Evolutionary conservation across 1,140 invertebrate genomes (phyloP).

Genomic region (Bombus confusus): DNA sequence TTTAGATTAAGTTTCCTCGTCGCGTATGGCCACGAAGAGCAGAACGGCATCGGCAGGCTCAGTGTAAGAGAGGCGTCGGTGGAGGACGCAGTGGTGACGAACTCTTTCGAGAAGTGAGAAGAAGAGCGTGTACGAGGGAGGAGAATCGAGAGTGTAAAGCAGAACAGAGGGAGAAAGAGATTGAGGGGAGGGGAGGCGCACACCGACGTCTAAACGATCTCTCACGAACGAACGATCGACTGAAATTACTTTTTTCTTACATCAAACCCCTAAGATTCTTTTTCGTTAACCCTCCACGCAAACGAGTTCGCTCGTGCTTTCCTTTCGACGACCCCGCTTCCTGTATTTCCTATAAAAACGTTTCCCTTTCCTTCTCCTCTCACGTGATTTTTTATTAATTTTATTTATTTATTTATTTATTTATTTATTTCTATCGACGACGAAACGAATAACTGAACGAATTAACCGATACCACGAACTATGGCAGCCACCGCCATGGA

Average conservation of each 20-base stretch:
- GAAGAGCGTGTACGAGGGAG: conserved; percentile 53
- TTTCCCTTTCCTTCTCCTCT: not conserved
- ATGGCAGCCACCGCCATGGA: conserved; percentile 84
- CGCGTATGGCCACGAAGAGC: conserved; percentile 67
- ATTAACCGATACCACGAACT: conserved; percentile 64
- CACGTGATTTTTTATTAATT: conserved; percentile 4
- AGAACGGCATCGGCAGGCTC: conserved; percentile 64
- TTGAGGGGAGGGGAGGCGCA: conserved; percentile 45
- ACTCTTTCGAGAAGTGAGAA: conserved; percentile 59
- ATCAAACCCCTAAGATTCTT: conserved; percentile 3
- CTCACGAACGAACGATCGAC: conserved; percentile 74
- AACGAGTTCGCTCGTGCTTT: conserved; percentile 8
- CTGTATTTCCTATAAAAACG: not conserved
- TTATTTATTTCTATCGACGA: conserved; percentile 49
- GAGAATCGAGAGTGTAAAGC: conserved; percentile 31
- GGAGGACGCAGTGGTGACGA: conserved; percentile 75
- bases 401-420: not conserved
- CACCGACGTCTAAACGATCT: conserved; percentile 70
- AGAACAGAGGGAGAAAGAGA: not conserved
- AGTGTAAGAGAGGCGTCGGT: conserved; percentile 80
- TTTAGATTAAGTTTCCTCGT: conserved; percentile 69
- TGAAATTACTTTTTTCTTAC: conserved; percentile 55
- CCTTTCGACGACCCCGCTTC: not conserved
- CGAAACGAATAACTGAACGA: conserved; percentile 69
- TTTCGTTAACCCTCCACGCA: not conserved